A percentile compares a stretch with the other conserved stretches of the same genome.
phyloP scores from a whole-genome alignment of 2,113 vertebrate species.

The Calcarius ornatus region DNA sequence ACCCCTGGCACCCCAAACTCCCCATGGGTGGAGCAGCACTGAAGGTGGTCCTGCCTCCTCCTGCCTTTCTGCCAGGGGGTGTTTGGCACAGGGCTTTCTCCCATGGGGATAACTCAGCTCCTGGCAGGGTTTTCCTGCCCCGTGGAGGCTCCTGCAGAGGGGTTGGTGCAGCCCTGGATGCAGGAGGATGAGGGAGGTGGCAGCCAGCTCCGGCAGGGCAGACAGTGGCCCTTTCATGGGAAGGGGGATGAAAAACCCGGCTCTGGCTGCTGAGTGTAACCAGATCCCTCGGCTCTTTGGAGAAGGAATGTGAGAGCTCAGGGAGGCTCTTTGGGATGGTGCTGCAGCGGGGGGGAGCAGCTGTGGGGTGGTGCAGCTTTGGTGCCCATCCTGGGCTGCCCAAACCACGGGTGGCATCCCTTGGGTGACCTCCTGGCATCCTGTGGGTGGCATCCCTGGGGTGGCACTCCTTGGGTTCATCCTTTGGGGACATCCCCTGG shows the following conservation, averaged over 20 bases:
- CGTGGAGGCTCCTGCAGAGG: fast-evolving
- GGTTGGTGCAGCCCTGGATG: not conserved
- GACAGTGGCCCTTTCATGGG: conserved; percentile 24
- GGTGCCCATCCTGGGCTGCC: not conserved
- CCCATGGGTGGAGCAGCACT: fast-evolving
- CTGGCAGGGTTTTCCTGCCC: not conserved
- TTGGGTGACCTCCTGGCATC: too few relatives aligned
- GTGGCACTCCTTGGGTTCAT: too few relatives aligned
- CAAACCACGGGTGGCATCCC: too few relatives aligned
- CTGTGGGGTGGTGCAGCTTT: not conserved
- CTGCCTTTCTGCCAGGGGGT: not conserved
- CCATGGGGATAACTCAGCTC: fast-evolving
- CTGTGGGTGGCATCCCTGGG: too few relatives aligned
- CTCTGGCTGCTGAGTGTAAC: not conserved
- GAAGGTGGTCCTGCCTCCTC: not conserved
- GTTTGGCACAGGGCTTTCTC: not conserved
- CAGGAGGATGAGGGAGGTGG: not conserved
- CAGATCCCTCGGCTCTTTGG: not conserved
- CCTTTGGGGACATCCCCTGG: too few relatives aligned
- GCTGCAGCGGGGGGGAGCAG: not conserved
- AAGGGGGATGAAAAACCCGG: not conserved
- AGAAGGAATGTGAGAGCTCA: not conserved
- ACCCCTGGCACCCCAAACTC: not conserved
- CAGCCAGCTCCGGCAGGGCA: not conserved
- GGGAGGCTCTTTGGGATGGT: not conserved